Percentiles rank a stretch among this genome's conserved stretches.
These are phyloP conservation scores for Chaenodraco wilsoni DNA, from an alignment of 2,797 vertebrate genomes.

Conservation along the genomic window DNA sequence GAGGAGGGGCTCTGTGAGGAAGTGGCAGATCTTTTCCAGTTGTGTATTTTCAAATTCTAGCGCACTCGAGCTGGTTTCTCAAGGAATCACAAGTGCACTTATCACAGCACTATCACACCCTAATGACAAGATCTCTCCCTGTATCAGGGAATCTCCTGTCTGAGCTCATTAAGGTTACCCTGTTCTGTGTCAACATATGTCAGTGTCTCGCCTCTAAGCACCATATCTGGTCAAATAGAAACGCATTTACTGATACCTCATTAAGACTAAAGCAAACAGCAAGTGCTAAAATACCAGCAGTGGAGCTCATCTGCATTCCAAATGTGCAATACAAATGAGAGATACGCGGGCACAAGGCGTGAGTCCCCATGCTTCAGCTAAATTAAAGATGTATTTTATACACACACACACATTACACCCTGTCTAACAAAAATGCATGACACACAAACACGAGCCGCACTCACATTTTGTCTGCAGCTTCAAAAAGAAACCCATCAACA, in stretches of 20 bases:
- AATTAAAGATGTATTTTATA: conserved; percentile 71
- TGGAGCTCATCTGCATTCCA: conserved; percentile 74
- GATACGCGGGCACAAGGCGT: conserved; percentile 62
- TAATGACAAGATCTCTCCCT: conserved; percentile 52
- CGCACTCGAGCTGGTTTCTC: too few relatives aligned
- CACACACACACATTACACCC: conserved; percentile 1
- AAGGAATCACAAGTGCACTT: conserved; percentile 40
- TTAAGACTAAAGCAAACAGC: conserved; percentile 74
- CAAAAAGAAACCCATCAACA: conserved; percentile 62
- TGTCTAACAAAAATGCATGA: conserved; percentile 2
- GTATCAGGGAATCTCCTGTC: conserved; percentile 49
- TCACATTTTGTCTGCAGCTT: conserved; percentile 48
- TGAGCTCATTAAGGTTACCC: conserved; percentile 62
- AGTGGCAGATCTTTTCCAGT: too few relatives aligned
- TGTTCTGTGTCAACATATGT: conserved; percentile 60
- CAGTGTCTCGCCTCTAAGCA: conserved; percentile 49
- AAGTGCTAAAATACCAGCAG: conserved; percentile 59
- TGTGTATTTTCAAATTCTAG: too few relatives aligned
- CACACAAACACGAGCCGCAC: conserved; percentile 16
- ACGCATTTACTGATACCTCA: conserved; percentile 66
- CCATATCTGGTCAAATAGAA: conserved; percentile 52
- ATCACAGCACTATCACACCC: conserved; percentile 44
- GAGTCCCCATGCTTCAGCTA: conserved; percentile 73
- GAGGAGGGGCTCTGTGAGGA: too few relatives aligned
- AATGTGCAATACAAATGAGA: conserved; percentile 69